phyloP scores from a whole-genome alignment of 1,140 invertebrate genomes.

The Lordiphosa collinella region DNA sequence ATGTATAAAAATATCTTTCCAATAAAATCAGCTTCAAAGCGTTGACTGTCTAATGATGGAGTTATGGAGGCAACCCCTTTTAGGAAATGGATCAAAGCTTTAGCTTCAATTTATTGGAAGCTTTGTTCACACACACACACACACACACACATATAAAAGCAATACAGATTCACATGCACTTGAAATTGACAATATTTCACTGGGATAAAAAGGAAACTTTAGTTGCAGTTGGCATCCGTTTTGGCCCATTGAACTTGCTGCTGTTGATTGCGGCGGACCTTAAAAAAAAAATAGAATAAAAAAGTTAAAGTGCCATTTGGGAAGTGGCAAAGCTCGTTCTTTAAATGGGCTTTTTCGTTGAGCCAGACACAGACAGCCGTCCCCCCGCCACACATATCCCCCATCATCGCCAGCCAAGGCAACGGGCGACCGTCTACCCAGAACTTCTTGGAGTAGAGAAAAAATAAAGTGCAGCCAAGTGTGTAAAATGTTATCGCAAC shows the following conservation, averaged over 20 bases:
- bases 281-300: constrained; percentile 8
- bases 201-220: constrained; percentile 60
- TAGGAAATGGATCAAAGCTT: too few species aligned
- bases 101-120: not conserved
- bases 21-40: too few species aligned
- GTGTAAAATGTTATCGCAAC: constrained; percentile 78
- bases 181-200: constrained; percentile 73
- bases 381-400: not conserved
- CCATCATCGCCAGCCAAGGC: not conserved
- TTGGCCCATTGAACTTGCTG: constrained; percentile 66
- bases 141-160: too few species aligned
- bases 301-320: constrained; percentile 23
- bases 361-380: not conserved
- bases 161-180: not conserved
- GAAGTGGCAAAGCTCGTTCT: constrained; percentile 21
- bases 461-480: constrained; percentile 68
- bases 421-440: not conserved
- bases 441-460: constrained; percentile 26
- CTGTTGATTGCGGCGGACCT: constrained; percentile 52
- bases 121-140: not conserved
- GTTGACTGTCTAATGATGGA: too few species aligned
- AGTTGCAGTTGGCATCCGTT: constrained; percentile 61
- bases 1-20: too few species aligned
- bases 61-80: too few species aligned
- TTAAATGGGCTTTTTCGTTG: constrained; percentile 17